Conservation (phyloP, 2,113 vertebrate species). For the Oryzias woworae region DNA sequence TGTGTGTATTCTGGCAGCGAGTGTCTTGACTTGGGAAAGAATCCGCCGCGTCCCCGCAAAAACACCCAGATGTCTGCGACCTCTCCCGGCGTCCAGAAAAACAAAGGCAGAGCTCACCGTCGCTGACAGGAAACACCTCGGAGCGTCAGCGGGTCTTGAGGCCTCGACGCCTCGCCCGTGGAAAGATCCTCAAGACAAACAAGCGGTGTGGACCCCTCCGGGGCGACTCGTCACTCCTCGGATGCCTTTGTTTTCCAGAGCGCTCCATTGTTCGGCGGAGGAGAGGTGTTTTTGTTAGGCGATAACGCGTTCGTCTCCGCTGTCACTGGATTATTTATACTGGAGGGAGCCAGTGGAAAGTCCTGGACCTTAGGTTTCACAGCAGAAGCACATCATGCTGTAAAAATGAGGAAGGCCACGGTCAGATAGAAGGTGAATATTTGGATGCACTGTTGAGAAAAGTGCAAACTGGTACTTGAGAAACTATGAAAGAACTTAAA, state of each 20-base stretch:
- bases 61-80: conserved; percentile 57
- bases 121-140: conserved; percentile 63
- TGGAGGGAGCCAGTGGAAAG: conserved; percentile 40
- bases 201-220: neutral
- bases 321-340: conserved; percentile 44
- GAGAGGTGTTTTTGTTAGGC: conserved; percentile 37
- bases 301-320: conserved; percentile 28
- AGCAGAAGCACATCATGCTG: neutral
- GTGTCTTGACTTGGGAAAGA: conserved; percentile 68
- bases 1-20: conserved; percentile 69
- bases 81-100: conserved; percentile 66
- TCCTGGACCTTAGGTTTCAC: conserved; percentile 2
- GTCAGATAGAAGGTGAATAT: no score
- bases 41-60: conserved; percentile 64
- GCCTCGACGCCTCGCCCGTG: conserved; percentile 23
- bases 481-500: no score
- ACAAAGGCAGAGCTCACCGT: conserved; percentile 66
- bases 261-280: conserved; percentile 44
- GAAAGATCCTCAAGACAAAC: conserved; percentile 45
- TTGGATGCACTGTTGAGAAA: no score
- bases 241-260: conserved; percentile 28
- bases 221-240: conserved; percentile 53
- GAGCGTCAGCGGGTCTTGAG: conserved; percentile 37
- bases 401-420: neutral
- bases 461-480: no score